Conservation (phyloP, 2,113 vertebrate genomes). For the Phrynosoma blainvillii region DNA sequence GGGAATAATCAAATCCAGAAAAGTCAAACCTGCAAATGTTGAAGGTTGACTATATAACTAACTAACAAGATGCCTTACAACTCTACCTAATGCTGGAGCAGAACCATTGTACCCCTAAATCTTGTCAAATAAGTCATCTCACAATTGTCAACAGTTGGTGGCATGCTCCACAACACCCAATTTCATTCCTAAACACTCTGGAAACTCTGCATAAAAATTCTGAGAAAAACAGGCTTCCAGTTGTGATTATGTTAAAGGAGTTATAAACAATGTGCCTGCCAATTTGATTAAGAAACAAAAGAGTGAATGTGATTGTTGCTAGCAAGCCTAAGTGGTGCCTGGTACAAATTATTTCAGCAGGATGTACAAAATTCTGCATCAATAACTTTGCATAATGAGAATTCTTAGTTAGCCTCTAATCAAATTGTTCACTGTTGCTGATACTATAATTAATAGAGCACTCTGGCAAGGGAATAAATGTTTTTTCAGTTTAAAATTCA, state of each 20-base stretch:
- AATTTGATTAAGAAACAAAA: conserved; percentile 2
- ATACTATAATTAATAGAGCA: conserved; percentile 13
- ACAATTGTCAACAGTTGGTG: neutral
- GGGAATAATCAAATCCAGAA: too few species aligned
- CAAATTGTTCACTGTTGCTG: conserved; percentile 12
- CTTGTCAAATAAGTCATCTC: neutral
- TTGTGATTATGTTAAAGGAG: neutral
- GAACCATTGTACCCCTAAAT: neutral
- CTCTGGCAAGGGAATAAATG: conserved; percentile 5
- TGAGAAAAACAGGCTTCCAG: neutral
- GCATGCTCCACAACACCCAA: neutral
- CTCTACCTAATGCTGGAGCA: neutral
- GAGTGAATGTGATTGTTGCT: neutral
- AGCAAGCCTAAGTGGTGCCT: conserved; percentile 2
- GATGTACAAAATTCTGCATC: conserved; percentile 12
- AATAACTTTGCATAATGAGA: conserved; percentile 11
- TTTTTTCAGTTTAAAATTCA: conserved; percentile 16
- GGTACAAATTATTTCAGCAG: conserved; percentile 12
- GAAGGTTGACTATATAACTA: too few species aligned
- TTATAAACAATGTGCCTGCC: neutral
- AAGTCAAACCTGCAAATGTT: too few species aligned
- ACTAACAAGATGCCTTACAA: neutral
- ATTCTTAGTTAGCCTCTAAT: conserved; percentile 13
- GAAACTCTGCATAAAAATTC: neutral
- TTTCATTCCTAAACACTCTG: neutral